A percentile compares a stretch with the other conserved stretches of the same genome.
Conservation (phyloP, 2,888 invertebrate genomes). For the Drepanosiphum platanoidis region DNA sequence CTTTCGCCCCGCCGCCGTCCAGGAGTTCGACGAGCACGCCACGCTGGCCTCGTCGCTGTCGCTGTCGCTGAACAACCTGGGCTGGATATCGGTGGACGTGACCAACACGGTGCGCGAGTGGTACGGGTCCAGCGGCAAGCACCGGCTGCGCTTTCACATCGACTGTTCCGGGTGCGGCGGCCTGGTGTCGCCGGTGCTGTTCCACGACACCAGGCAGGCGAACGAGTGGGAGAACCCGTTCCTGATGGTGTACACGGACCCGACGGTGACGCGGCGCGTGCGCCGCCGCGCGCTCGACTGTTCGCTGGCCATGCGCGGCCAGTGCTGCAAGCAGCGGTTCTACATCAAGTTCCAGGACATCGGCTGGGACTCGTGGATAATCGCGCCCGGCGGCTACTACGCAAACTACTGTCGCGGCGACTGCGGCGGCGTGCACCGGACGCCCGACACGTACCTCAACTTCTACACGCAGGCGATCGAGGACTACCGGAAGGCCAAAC, state of each 20-base stretch:
- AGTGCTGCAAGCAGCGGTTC: slow-evolving; percentile 89
- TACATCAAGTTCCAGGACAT: slow-evolving; percentile 91
- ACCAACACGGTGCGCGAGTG: slow-evolving; percentile 81
- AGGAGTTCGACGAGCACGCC: slow-evolving; percentile 73
- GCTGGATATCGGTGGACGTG: slow-evolving; percentile 89
- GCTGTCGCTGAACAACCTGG: slow-evolving; percentile 75
- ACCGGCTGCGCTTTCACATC: slow-evolving; percentile 80
- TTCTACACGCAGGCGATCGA: slow-evolving; percentile 89
- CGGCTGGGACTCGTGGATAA: slow-evolving; percentile 96
- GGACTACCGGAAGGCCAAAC: slow-evolving; percentile 83
- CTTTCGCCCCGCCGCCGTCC: slow-evolving; percentile 58
- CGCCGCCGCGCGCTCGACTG: slow-evolving; percentile 87
- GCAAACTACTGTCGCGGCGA: slow-evolving; percentile 94
- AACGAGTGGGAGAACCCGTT: slow-evolving; percentile 80
- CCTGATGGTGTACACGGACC: slow-evolving; percentile 82
- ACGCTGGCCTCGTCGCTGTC: slow-evolving; percentile 71
- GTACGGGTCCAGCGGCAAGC: slow-evolving; percentile 71
- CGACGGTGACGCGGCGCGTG: slow-evolving; percentile 76
- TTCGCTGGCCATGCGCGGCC: slow-evolving; percentile 75
- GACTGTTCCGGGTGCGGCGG: slow-evolving; percentile 86
- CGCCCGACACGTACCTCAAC: slow-evolving; percentile 84
- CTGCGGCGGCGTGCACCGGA: slow-evolving; percentile 80
- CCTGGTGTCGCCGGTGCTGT: slow-evolving; percentile 74
- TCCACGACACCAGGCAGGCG: slow-evolving; percentile 65
- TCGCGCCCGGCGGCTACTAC: slow-evolving; percentile 88